phyloP scores from a whole-genome alignment of 1,140 invertebrate genomes.

The Zelostemma sp. region DNA sequence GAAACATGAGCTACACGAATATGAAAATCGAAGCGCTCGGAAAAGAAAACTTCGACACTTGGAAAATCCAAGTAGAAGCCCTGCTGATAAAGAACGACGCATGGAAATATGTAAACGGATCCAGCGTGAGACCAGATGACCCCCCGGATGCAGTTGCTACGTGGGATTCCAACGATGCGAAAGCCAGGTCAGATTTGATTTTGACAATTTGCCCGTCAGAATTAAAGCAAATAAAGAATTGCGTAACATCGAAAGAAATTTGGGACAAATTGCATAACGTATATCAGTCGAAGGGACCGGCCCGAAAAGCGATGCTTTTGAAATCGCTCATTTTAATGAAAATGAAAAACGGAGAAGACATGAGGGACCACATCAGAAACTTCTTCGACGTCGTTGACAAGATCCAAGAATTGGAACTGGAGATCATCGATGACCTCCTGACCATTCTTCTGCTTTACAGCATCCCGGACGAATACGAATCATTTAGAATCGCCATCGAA shows the following conservation, averaged over 20 bases:
- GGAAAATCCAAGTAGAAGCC: slow-evolving; percentile 5
- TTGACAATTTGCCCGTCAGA: background rate
- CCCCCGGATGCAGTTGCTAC: background rate
- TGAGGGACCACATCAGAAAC: background rate
- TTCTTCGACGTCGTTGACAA: background rate
- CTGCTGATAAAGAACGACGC: background rate
- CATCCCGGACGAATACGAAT: slow-evolving; percentile 11
- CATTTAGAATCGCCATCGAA: slow-evolving; percentile 19
- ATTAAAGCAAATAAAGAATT: background rate
- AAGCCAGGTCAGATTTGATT: background rate
- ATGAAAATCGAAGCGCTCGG: background rate
- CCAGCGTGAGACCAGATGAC: background rate
- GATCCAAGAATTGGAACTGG: slow-evolving; percentile 25
- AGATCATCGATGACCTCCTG: slow-evolving; percentile 45
- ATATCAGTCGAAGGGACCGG: background rate
- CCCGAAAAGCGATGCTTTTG: background rate
- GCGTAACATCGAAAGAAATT: background rate
- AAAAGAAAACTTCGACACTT: background rate
- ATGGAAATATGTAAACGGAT: slow-evolving; percentile 1
- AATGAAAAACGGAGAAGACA: background rate
- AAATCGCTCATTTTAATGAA: background rate
- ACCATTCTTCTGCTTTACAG: slow-evolving; percentile 46
- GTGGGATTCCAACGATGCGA: background rate
- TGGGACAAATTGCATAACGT: background rate
- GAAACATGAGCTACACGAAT: too few species aligned